phyloP scores from a whole-genome alignment of 2,888 invertebrate genomes.

The Blera fallax region DNA sequence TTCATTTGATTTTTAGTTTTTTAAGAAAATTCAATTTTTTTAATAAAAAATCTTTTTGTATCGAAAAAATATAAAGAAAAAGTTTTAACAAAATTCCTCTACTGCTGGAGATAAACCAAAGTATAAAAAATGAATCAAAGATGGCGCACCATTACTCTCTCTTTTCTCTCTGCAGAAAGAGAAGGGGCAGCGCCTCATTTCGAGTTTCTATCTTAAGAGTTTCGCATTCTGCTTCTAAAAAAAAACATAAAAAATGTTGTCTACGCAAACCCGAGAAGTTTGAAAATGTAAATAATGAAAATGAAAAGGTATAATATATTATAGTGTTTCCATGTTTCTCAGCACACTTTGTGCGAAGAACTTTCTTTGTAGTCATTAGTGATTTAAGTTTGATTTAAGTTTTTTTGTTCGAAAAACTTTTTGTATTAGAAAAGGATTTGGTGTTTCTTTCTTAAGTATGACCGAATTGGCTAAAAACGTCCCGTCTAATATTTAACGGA shows the following conservation, averaged over 20 bases:
- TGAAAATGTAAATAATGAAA: conserved; percentile 41
- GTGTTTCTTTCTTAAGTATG: neutral
- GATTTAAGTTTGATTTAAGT: conserved; percentile 50
- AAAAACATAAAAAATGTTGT: conserved; percentile 16
- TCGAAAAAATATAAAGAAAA: conserved; percentile 35
- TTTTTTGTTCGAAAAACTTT: neutral
- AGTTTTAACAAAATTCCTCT: conserved; percentile 68
- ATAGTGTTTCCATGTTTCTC: conserved; percentile 37
- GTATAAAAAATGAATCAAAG: conserved; percentile 74
- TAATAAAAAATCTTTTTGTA: conserved; percentile 7
- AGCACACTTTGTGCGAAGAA: conserved; percentile 19
- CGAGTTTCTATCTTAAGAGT: conserved; percentile 48
- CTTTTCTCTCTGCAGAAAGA: conserved; percentile 28
- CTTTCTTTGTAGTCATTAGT: conserved; percentile 67
- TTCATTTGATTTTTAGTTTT: conserved; percentile 28
- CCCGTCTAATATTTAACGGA: neutral
- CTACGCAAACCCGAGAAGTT: conserved; percentile 20
- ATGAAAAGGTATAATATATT: conserved; percentile 36
- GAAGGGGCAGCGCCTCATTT: conserved; percentile 37
- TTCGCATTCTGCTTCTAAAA: conserved; percentile 27
- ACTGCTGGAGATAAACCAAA: conserved; percentile 82
- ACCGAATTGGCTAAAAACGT: neutral
- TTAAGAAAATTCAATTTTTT: conserved; percentile 30
- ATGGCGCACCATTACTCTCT: conserved; percentile 33
- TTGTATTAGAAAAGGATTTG: neutral